A percentile compares a stretch with the other conserved stretches of the same genome.
Evolutionary conservation across 1,140 invertebrate species (phyloP).

Genomic region (Cepaea nemoralis): DNA sequence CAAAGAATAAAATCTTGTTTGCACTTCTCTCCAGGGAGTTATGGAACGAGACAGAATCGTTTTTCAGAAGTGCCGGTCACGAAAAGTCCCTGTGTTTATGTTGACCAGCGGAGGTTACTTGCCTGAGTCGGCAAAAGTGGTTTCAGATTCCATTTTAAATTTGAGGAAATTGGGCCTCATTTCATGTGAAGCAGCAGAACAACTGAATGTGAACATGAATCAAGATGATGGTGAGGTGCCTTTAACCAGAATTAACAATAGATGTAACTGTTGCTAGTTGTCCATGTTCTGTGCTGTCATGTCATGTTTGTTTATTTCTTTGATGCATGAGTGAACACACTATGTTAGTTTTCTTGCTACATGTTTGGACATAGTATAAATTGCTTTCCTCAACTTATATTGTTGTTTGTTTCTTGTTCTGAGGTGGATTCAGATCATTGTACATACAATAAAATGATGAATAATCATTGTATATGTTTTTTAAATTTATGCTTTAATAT

Average conservation of each 20-base stretch:
- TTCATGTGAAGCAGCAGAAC: constrained; percentile 61
- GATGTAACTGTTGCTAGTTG: not conserved
- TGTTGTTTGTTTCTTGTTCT: too few relatives aligned
- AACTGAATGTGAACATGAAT: constrained; percentile 28
- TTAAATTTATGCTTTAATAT: too few relatives aligned
- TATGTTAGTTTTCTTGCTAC: too few relatives aligned
- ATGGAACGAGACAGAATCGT: constrained; percentile 86
- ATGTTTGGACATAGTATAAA: too few relatives aligned
- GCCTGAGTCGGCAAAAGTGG: constrained; percentile 81
- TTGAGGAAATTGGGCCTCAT: constrained; percentile 72
- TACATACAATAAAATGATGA: too few relatives aligned
- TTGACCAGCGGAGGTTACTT: constrained; percentile 90
- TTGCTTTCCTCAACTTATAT: too few relatives aligned
- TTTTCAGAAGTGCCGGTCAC: constrained; percentile 79
- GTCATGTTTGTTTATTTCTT: too few relatives aligned
- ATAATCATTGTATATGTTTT: too few relatives aligned
- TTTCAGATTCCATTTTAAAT: constrained; percentile 86
- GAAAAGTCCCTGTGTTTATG: constrained; percentile 86
- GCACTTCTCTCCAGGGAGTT: constrained; percentile 78
- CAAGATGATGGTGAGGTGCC: constrained; percentile 26
- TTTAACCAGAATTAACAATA: not conserved
- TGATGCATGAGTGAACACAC: too few relatives aligned
- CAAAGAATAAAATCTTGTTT: not conserved
- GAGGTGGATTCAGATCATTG: too few relatives aligned
- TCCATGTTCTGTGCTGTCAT: not conserved